Base-by-base conservation (phyloP, 1,140 invertebrate genomes). In the Aphaenogaster floridana region DNA sequence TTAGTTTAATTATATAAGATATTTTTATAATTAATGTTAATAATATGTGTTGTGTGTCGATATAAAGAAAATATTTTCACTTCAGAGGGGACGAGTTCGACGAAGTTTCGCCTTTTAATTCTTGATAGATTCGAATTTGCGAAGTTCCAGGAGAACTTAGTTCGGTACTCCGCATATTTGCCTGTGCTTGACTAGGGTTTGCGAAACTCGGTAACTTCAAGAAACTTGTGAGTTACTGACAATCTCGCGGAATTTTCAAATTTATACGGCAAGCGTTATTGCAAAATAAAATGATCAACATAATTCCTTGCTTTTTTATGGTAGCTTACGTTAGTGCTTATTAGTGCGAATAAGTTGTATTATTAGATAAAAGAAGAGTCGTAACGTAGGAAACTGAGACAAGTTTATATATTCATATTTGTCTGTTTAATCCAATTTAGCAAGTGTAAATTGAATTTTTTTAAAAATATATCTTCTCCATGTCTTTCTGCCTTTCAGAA, bases 231-330 rank as follows among this genome's bases (percentile, higher is more conserved):
- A 74, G 69, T 83, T 83, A 83, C 80, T 61, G 68, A 83, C 80
- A 83, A 83, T 74, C 68, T 83, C 68, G 68, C 42, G 68, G 68
- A 83, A 72, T 83, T 83, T 83, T 83, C 80, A 72, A 83, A 83
- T 83, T 83, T 83, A 83, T 83, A 83, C 54, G 48, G 50, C 39
- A 48, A 71, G 54, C 80, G 68, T 74, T 61, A 74, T 74, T 45
- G 69, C 68, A 69, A 52, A 61, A 74, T 74, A 74, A 83, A 83
- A 59, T 74, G 28, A 83, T 74, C 68, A 74, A 74, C 68, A 54
- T 74, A 48, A 83, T 68, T 66, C 4, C 34, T 28, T 0, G 39
- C 52, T 61, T 50, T 83, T 54, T 83, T 68, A 21, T 17, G 39
- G 0, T 21, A 15, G 4, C n/a, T 54, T 57, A n/a, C 8, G 48